phyloP scores from a whole-genome alignment of 35 echinoderm and acorn worm genomes.

The Lytechinus variegatus region DNA sequence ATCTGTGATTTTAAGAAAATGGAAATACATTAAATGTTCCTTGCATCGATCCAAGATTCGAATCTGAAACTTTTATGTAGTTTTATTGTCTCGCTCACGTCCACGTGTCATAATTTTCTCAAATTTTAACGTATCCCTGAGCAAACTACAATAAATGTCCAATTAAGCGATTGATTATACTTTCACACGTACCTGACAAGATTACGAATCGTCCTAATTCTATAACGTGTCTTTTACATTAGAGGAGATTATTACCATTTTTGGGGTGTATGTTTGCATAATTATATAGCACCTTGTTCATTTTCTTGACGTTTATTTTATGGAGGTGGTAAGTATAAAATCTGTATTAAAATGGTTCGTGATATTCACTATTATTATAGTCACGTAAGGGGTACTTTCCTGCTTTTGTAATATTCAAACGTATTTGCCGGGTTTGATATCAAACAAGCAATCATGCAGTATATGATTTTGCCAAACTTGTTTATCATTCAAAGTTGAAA shows the following conservation, averaged over 20 bases:
- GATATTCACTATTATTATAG: not conserved
- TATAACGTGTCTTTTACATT: not conserved
- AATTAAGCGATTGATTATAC: constrained; percentile 26
- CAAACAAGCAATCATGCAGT: not conserved
- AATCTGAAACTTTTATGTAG: not conserved
- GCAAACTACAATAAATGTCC: constrained; percentile 8
- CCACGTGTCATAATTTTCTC: not conserved
- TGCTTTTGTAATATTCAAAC: not conserved
- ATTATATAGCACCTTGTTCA: not conserved
- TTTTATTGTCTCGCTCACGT: not conserved
- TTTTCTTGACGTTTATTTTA: not conserved
- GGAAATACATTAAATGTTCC: not conserved
- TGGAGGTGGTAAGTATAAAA: not conserved
- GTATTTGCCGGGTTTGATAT: not conserved
- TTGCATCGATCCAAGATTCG: not conserved
- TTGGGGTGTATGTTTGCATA: not conserved
- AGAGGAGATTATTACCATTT: not conserved
- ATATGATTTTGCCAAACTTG: not conserved
- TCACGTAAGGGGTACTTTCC: not conserved
- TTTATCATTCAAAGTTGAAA: not conserved
- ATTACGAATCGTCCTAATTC: not conserved
- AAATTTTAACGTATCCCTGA: not conserved
- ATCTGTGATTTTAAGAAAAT: not conserved
- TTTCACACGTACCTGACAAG: not conserved
- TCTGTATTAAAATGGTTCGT: not conserved